Evolutionary conservation across 1,140 invertebrate genomes (phyloP).

Genomic region (Nilaparvata lugens): DNA sequence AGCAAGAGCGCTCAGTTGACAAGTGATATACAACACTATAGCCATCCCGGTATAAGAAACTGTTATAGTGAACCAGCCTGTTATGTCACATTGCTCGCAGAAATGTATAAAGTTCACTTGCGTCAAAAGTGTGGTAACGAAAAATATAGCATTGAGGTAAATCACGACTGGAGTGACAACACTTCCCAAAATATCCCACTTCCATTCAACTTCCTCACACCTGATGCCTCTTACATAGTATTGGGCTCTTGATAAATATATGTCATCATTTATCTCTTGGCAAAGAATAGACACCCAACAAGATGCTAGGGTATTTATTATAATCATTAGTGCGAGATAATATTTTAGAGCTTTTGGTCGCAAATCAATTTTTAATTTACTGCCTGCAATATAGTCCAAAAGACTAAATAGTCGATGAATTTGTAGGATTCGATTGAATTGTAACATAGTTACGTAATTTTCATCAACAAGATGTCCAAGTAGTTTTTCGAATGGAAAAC

Average conservation of each 20-base stretch:
- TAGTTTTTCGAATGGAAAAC: not conserved
- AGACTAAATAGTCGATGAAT: not conserved
- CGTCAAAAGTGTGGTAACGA: not conserved
- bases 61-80: not conserved
- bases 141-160: not conserved
- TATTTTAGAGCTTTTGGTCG: not conserved
- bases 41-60: not conserved
- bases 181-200: not conserved
- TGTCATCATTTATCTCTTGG: not conserved
- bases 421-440: not conserved
- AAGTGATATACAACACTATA: not conserved
- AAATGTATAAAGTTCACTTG: not conserved
- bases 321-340: not conserved
- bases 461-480: not conserved
- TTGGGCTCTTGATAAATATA: not conserved
- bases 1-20: not conserved
- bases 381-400: not conserved
- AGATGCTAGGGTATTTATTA: not conserved
- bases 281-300: not conserved
- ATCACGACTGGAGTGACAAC: not conserved
- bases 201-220: not conserved
- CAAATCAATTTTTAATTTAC: not conserved
- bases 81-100: not conserved
- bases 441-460: not conserved
- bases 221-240: not conserved